These are phyloP conservation scores for Corbicula japonica DNA, from an alignment of 2,888 invertebrate genomes.

Conservation along the genomic window DNA sequence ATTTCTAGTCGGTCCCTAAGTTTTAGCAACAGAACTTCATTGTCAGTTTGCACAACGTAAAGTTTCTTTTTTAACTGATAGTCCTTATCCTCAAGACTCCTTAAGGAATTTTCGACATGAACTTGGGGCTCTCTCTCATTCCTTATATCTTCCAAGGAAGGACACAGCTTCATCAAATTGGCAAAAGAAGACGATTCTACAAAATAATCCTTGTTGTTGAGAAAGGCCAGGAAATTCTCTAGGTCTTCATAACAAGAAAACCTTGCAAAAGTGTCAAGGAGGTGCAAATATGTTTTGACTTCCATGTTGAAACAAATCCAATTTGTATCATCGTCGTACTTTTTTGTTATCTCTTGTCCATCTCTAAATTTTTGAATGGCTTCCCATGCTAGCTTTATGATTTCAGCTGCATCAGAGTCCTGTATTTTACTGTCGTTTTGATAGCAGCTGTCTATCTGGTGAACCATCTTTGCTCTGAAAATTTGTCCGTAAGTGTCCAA, in stretches of 20 bases:
- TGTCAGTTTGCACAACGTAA: not conserved
- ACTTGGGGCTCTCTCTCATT: conserved; percentile 11
- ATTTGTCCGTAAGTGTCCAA: conserved; percentile 77
- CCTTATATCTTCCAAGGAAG: conserved; percentile 8
- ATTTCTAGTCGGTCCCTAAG: conserved; percentile 21
- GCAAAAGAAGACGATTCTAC: not conserved
- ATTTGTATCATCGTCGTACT: conserved; percentile 13
- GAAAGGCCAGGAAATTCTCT: conserved; percentile 11
- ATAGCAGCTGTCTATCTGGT: conserved; percentile 26
- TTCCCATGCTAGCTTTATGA: conserved; percentile 52
- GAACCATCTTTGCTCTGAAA: conserved; percentile 61
- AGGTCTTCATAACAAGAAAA: conserved; percentile 27
- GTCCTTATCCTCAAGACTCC: no score
- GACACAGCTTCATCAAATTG: conserved; percentile 1
- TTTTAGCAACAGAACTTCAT: conserved; percentile 23
- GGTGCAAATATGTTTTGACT: conserved; percentile 23
- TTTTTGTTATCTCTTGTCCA: conserved; percentile 59
- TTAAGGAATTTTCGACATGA: conserved; percentile 34
- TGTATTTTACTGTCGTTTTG: conserved; percentile 45
- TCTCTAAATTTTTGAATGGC: conserved; percentile 63
- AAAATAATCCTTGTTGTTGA: conserved; percentile 18
- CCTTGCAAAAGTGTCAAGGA: conserved; percentile 32
- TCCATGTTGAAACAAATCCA: conserved; percentile 34
- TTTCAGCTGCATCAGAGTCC: conserved; percentile 51
- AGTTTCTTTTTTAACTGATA: not conserved